These are phyloP conservation scores for Palythoa caribaeorum DNA, from an alignment of 92 coral and sea anemone species.

Conservation along the genomic window DNA sequence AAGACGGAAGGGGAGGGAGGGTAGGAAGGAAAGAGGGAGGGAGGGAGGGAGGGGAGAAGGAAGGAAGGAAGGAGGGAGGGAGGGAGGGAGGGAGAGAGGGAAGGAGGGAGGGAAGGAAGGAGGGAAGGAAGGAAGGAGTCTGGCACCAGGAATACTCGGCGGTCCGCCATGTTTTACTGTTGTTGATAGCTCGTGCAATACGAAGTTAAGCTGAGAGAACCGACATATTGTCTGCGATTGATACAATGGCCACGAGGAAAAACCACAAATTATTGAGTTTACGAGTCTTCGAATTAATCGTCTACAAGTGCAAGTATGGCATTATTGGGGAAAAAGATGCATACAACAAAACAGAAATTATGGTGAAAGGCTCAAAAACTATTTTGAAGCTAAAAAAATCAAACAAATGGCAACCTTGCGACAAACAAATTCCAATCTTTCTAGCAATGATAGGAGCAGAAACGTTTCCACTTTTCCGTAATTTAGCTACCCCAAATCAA, in stretches of 20 bases:
- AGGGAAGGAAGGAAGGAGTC: no score
- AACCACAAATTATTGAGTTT: slow-evolving; percentile 32
- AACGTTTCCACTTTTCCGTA: slow-evolving; percentile 55
- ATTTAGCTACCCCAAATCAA: slow-evolving; percentile 50
- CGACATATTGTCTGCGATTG: slow-evolving; percentile 26
- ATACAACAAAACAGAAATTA: slow-evolving; percentile 45
- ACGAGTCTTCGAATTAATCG: slow-evolving; percentile 10
- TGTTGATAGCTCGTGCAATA: no score
- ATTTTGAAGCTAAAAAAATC: slow-evolving; percentile 53
- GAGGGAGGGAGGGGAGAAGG: no score
- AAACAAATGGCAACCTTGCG: slow-evolving; percentile 26
- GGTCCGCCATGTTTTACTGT: no score
- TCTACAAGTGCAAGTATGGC: neutral
- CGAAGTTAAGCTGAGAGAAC: no score
- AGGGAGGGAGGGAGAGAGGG: no score
- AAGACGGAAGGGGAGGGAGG: no score
- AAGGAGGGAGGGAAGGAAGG: no score
- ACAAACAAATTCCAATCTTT: slow-evolving; percentile 59
- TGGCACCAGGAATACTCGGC: no score
- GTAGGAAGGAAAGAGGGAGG: no score
- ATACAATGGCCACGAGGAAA: slow-evolving; percentile 50
- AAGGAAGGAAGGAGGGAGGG: no score
- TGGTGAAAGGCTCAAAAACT: slow-evolving; percentile 41
- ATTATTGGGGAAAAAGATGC: slow-evolving; percentile 11
- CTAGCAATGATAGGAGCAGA: slow-evolving; percentile 54